These are phyloP conservation scores for Melanostoma scalare DNA, from an alignment of 2,888 invertebrate species.

Conservation along the genomic window DNA sequence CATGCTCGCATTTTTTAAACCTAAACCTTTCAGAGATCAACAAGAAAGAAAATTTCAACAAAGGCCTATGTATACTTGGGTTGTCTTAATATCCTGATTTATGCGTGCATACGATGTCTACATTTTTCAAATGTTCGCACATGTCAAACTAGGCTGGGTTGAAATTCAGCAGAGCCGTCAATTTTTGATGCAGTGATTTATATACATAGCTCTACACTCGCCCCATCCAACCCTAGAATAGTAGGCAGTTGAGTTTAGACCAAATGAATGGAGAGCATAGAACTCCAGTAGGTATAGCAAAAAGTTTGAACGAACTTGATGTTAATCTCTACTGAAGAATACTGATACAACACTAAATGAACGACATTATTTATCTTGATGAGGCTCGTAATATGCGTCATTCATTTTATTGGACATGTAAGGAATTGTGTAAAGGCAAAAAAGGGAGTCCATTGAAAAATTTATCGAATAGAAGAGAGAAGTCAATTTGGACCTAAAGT, in stretches of 20 bases:
- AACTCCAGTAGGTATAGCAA: constrained; percentile 3
- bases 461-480: constrained; percentile 14
- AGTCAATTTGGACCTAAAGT: neutral
- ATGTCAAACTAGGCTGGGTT: constrained; percentile 9
- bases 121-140: constrained; percentile 57
- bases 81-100: constrained; percentile 50
- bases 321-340: constrained; percentile 44
- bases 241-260: constrained; percentile 26
- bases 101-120: constrained; percentile 48
- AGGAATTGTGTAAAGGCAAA: constrained; percentile 30
- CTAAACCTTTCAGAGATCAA: neutral
- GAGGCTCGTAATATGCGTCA: constrained; percentile 55
- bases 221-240: neutral
- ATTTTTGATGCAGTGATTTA: constrained; percentile 64
- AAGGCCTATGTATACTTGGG: constrained; percentile 5
- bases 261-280: constrained; percentile 28
- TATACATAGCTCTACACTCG: constrained; percentile 12
- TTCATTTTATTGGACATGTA: constrained; percentile 47
- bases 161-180: constrained; percentile 46
- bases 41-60: constrained; percentile 28
- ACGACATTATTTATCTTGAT: constrained; percentile 58
- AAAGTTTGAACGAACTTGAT: constrained; percentile 41
- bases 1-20: constrained; percentile 12
- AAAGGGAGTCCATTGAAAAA: constrained; percentile 33
- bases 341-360: constrained; percentile 21